These are phyloP conservation scores for Anas flavirostris DNA, from an alignment of 2,797 vertebrate genomes.

Conservation along the genomic window DNA sequence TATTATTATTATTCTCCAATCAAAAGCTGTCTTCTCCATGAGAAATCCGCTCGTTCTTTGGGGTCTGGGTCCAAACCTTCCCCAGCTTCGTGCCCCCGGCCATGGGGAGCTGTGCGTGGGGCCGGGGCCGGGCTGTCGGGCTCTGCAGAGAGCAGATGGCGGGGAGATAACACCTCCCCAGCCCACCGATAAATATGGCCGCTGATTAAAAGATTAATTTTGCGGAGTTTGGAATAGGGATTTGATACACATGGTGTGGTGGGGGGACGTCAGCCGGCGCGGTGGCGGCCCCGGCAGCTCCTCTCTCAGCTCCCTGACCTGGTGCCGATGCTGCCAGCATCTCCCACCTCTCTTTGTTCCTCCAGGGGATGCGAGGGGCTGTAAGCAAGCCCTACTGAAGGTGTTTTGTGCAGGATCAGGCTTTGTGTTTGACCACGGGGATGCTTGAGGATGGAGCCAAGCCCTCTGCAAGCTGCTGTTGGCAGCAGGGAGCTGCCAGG, in stretches of 20 bases:
- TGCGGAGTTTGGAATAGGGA: constrained; percentile 32
- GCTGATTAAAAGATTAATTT: constrained; percentile 72
- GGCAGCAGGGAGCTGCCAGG: neutral
- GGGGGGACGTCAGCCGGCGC: accelerated
- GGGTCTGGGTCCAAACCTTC: neutral
- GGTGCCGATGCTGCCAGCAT: neutral
- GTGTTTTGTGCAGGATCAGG: neutral
- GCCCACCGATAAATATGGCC: neutral
- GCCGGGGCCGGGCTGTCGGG: neutral
- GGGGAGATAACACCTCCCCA: constrained; percentile 48
- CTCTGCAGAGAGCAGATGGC: constrained; percentile 54
- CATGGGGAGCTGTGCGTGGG: neutral
- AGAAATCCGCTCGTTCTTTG: accelerated
- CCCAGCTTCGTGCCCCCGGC: accelerated
- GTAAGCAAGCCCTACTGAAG: accelerated
- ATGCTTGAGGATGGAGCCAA: neutral
- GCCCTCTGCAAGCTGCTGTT: neutral
- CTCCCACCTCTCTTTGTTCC: accelerated
- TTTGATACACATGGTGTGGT: neutral
- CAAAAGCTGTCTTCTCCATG: neutral
- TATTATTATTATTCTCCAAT: too few relatives aligned
- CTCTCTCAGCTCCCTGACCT: neutral
- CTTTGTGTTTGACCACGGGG: accelerated
- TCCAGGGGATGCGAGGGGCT: accelerated
- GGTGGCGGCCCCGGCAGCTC: neutral